phyloP scores from a whole-genome alignment of 2,888 invertebrate species.

The Alsophila aescularia region DNA sequence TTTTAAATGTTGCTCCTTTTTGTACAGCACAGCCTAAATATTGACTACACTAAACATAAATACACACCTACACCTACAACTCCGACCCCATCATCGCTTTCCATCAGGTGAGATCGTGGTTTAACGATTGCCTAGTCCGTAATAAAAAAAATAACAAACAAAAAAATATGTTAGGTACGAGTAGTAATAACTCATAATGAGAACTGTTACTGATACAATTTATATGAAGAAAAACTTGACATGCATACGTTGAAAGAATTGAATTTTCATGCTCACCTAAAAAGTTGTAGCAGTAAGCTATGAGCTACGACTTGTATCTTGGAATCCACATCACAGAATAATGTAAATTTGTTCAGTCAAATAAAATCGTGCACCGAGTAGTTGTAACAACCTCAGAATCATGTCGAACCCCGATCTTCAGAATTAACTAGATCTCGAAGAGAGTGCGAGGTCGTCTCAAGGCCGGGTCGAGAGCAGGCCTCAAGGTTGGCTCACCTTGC shows the following conservation, averaged over 20 bases:
- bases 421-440: constrained; percentile 19
- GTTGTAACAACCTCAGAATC: constrained; percentile 8
- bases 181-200: too few species aligned
- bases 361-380: constrained; percentile 17
- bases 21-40: too few species aligned
- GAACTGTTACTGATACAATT: not conserved
- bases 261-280: not conserved
- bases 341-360: not conserved
- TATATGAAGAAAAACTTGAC: not conserved
- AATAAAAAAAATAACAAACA: too few species aligned
- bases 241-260: not conserved
- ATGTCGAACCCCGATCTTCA: constrained; percentile 6
- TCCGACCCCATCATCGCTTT: too few species aligned
- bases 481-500: constrained; percentile 61
- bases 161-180: too few species aligned
- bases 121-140: too few species aligned
- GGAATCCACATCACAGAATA: not conserved
- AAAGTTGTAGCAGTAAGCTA: not conserved
- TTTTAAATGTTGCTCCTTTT: too few species aligned
- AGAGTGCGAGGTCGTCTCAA: constrained; percentile 48
- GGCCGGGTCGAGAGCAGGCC: constrained; percentile 45
- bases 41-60: too few species aligned
- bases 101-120: too few species aligned
- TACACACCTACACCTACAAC: too few species aligned
- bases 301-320: not conserved